A percentile compares a stretch with the other conserved stretches of the same genome.
Conservation (phyloP, 2,888 invertebrate species). For the Ennomos erosarius region DNA sequence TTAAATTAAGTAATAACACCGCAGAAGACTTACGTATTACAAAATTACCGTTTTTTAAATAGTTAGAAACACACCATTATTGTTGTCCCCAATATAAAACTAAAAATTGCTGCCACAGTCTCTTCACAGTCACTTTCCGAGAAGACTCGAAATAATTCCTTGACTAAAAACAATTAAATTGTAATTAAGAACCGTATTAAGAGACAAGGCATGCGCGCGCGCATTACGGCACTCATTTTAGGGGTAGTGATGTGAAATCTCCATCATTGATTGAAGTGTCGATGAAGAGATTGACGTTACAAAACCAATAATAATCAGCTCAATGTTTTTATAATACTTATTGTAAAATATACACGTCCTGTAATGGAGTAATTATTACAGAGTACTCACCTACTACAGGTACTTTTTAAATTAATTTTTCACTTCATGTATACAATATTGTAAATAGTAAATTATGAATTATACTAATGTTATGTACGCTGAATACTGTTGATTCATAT, state of each 20-base stretch:
- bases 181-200: constrained; percentile 82
- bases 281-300: constrained; percentile 23
- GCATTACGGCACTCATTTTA: constrained; percentile 50
- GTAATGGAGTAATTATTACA: too few relatives aligned
- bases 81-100: constrained; percentile 38
- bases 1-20: too few relatives aligned
- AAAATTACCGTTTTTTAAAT: neutral
- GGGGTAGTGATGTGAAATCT: constrained; percentile 55
- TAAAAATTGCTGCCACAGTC: constrained; percentile 47
- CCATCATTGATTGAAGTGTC: constrained; percentile 32
- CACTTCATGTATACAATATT: too few relatives aligned
- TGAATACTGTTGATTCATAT: too few relatives aligned
- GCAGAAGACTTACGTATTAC: too few relatives aligned
- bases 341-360: too few relatives aligned
- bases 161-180: constrained; percentile 81
- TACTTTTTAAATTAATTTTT: too few relatives aligned
- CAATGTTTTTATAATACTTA: too few relatives aligned
- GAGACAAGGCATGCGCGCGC: constrained; percentile 56
- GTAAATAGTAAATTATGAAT: too few relatives aligned
- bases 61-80: constrained; percentile 32
- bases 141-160: constrained; percentile 70
- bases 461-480: too few relatives aligned
- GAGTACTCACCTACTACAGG: too few relatives aligned
- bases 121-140: constrained; percentile 52
- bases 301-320: too few relatives aligned